A percentile compares a stretch with the other conserved stretches of the same genome.
These are phyloP conservation scores for Glyptemys insculpta DNA, from an alignment of 2,797 vertebrate genomes.

Conservation along the genomic window DNA sequence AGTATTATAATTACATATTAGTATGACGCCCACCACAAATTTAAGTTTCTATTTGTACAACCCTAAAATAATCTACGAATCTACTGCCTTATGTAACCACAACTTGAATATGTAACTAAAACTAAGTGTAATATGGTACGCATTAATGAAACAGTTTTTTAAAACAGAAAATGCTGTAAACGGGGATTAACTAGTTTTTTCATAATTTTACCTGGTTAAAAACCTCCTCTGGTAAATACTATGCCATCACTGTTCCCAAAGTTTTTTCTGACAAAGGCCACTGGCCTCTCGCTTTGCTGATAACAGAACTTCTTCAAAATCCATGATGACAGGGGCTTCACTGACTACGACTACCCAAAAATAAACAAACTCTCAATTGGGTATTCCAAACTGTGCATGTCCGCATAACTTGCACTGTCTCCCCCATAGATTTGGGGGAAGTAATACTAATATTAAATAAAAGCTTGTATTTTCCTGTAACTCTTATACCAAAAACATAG, in stretches of 20 bases:
- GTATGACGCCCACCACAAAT: background rate
- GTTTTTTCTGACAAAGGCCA: background rate
- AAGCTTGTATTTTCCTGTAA: background rate
- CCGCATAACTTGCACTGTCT: background rate
- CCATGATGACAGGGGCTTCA: background rate
- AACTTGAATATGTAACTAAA: background rate
- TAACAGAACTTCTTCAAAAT: constrained; percentile 18
- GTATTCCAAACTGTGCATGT: background rate
- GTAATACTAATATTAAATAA: background rate
- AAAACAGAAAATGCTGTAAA: background rate
- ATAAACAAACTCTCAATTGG: background rate
- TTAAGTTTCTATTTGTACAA: background rate
- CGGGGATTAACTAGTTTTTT: background rate
- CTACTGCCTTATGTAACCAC: background rate
- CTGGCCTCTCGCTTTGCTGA: background rate
- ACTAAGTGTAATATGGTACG: background rate
- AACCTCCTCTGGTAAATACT: background rate
- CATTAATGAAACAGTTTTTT: background rate
- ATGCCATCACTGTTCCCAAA: background rate
- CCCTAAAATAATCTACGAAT: background rate
- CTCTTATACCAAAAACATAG: background rate
- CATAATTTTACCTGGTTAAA: background rate
- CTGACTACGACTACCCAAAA: background rate
- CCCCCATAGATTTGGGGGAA: background rate
- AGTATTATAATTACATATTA: background rate